Evolutionary conservation across 2,888 invertebrate species (phyloP).

Genomic region (Arenicola marina): DNA sequence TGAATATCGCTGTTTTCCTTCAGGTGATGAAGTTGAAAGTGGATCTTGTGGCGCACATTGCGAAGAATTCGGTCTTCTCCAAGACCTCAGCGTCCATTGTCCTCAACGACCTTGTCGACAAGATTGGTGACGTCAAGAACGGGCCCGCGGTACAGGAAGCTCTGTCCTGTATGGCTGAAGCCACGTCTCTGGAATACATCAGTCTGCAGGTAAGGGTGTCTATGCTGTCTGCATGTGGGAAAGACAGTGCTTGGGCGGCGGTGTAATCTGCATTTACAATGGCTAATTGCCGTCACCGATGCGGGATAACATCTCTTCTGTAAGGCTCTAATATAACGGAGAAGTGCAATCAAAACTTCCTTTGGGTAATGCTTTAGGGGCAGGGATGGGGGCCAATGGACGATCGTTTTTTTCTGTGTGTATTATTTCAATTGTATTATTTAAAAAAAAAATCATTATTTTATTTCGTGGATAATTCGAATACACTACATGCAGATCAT

Average conservation of each 20-base stretch:
- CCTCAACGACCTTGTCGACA: constrained; percentile 80
- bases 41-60: constrained; percentile 78
- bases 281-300: neutral
- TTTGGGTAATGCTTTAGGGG: too few relatives aligned
- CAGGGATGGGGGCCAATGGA: too few relatives aligned
- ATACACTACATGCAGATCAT: too few relatives aligned
- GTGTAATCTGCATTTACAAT: neutral
- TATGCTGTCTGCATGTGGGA: constrained; percentile 2
- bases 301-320: too few relatives aligned
- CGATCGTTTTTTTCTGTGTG: too few relatives aligned
- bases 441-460: too few relatives aligned
- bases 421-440: too few relatives aligned
- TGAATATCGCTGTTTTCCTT: too few relatives aligned
- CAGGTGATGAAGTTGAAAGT: constrained; percentile 78
- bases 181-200: constrained; percentile 76
- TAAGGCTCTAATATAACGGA: too few relatives aligned
- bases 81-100: constrained; percentile 77
- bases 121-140: constrained; percentile 85
- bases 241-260: neutral
- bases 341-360: too few relatives aligned
- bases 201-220: constrained; percentile 65
- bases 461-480: too few relatives aligned
- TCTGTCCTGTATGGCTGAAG: constrained; percentile 77
- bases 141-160: constrained; percentile 72
- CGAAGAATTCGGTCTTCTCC: constrained; percentile 68